Evolutionary conservation across 1,140 invertebrate species (phyloP).

Genomic region (Lepidurus couesii): DNA sequence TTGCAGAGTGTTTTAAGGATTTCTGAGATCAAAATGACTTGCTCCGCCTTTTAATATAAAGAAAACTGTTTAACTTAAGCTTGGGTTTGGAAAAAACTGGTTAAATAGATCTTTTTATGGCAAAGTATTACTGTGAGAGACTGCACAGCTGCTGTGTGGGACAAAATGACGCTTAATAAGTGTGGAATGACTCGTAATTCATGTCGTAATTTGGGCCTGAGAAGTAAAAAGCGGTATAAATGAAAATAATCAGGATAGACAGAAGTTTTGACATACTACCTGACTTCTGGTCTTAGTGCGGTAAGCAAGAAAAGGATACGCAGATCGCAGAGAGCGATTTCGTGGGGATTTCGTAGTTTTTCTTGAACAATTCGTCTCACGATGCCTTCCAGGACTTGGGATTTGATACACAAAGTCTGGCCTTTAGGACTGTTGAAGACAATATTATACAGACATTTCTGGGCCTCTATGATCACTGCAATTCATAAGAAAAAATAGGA

Average conservation of each 20-base stretch:
- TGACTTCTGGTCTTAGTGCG: slow-evolving; percentile 63
- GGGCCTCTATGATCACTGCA: slow-evolving; percentile 64
- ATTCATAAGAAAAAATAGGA: slow-evolving; percentile 42
- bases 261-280: slow-evolving; percentile 42
- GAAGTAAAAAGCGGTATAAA: neutral
- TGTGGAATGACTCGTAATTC: slow-evolving; percentile 26
- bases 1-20: neutral
- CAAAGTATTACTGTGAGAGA: neutral
- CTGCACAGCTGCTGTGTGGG: neutral
- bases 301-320: slow-evolving; percentile 82
- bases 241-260: neutral
- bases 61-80: too few species aligned
- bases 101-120: too few species aligned
- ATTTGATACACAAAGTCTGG: slow-evolving; percentile 61
- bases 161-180: neutral
- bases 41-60: neutral
- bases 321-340: slow-evolving; percentile 80
- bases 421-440: slow-evolving; percentile 71
- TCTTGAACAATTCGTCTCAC: slow-evolving; percentile 64
- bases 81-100: neutral
- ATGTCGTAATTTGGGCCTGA: slow-evolving; percentile 28
- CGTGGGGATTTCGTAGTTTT: slow-evolving; percentile 53
- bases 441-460: slow-evolving; percentile 85
- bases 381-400: slow-evolving; percentile 64
- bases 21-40: neutral